Percentiles rank a stretch among this genome's conserved stretches.
These are phyloP conservation scores for Melieria omissa DNA, from an alignment of 2,888 invertebrate genomes.

Conservation along the genomic window DNA sequence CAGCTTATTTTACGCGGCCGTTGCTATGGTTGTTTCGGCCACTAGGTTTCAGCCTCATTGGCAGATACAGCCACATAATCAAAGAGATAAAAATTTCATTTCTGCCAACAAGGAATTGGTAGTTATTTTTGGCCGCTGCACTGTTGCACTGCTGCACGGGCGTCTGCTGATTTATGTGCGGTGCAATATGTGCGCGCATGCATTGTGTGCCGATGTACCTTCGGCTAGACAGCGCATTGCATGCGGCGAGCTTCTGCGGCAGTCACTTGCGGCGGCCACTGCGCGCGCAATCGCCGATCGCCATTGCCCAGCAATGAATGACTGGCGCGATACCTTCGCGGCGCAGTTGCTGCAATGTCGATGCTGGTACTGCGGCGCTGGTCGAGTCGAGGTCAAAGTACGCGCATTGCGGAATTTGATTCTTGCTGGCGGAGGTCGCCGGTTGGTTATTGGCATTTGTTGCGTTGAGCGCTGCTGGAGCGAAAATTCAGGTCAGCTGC, in stretches of 20 bases:
- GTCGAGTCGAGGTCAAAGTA: too few species aligned
- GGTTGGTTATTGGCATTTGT: too few species aligned
- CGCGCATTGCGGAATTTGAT: too few species aligned
- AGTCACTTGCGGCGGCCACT: slow-evolving; percentile 9
- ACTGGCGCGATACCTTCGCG: slow-evolving; percentile 19
- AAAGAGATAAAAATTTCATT: slow-evolving; percentile 30
- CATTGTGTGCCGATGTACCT: too few species aligned
- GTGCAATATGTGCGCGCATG: not conserved
- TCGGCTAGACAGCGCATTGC: too few species aligned
- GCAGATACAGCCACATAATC: slow-evolving; percentile 19
- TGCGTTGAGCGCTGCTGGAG: too few species aligned
- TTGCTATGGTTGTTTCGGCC: not conserved
- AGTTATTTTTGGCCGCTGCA: not conserved
- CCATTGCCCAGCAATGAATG: slow-evolving; percentile 25
- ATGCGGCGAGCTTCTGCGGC: slow-evolving; percentile 17
- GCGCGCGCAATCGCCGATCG: slow-evolving; percentile 15
- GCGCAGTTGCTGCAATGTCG: too few species aligned
- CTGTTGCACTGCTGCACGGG: not conserved
- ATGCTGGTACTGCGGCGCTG: too few species aligned
- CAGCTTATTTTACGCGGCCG: not conserved
- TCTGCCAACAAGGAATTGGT: slow-evolving; percentile 13
- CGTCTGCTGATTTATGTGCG: slow-evolving; percentile 25
- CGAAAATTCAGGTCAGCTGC: too few species aligned
- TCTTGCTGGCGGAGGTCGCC: too few species aligned
- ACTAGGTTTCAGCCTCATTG: slow-evolving; percentile 4